Percentiles rank a stretch among this genome's conserved stretches.
phyloP scores from a whole-genome alignment of 2,797 vertebrate species.

The Phylloscopus collybita region DNA sequence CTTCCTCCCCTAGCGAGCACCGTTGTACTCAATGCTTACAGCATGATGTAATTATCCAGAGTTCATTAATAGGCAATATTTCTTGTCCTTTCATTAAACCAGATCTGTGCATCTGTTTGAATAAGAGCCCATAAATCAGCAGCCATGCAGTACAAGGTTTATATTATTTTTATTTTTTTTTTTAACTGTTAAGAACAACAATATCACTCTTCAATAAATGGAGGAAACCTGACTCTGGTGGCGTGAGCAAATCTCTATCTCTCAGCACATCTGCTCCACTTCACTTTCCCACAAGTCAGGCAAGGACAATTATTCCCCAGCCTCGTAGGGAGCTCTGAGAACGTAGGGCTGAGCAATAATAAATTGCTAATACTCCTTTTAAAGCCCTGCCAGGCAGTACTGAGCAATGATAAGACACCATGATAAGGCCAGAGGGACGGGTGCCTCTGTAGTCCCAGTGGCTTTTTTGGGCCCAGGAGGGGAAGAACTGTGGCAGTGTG shows the following conservation, averaged over 20 bases:
- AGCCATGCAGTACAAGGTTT: not conserved
- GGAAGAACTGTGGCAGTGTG: not conserved
- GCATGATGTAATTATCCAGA: constrained; percentile 25
- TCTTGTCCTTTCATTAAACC: not conserved
- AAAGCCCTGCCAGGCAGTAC: not conserved
- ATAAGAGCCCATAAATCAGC: not conserved
- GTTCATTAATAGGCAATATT: constrained; percentile 36
- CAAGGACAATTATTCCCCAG: not conserved
- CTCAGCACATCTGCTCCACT: not conserved
- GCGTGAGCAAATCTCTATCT: not conserved
- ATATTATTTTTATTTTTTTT: no score
- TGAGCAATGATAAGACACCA: not conserved
- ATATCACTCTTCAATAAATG: not conserved
- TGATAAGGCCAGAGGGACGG: not conserved
- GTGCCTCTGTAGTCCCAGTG: not conserved
- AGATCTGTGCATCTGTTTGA: not conserved
- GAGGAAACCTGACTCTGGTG: not conserved
- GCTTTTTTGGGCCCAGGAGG: not conserved
- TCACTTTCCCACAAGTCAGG: not conserved
- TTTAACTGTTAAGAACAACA: not conserved
- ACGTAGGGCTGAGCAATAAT: not conserved
- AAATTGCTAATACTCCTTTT: not conserved
- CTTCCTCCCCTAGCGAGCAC: not conserved
- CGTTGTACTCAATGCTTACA: constrained; percentile 19
- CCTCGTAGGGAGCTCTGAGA: not conserved